These are phyloP conservation scores for Macroramphosus scolopax DNA, from an alignment of 2,797 vertebrate species.

Conservation along the genomic window DNA sequence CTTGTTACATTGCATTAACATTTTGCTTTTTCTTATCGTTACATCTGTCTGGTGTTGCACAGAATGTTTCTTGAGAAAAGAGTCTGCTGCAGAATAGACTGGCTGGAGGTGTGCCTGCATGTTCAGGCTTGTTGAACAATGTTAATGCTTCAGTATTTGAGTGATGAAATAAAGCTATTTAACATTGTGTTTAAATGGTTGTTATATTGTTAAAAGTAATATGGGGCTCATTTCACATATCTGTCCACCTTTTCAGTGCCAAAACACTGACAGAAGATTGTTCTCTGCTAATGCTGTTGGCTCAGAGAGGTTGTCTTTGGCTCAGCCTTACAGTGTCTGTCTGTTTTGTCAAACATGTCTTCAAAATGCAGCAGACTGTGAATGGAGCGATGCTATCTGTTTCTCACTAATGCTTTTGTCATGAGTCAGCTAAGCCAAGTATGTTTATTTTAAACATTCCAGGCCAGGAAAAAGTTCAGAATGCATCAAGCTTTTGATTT, in stretches of 20 bases:
- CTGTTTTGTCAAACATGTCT: conserved; percentile 27
- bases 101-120: conserved; percentile 10
- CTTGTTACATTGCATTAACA: too few relatives aligned
- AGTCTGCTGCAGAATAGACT: conserved; percentile 2
- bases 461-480: background rate
- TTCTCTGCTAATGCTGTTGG: conserved; percentile 11
- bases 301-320: conserved; percentile 14
- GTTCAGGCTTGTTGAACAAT: conserved; percentile 34
- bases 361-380: conserved; percentile 49
- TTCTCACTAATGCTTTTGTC: conserved; percentile 13
- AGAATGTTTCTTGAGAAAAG: background rate
- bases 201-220: background rate
- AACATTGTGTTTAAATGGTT: conserved; percentile 7
- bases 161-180: conserved; percentile 13
- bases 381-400: conserved; percentile 43
- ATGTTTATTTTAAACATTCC: conserved; percentile 23
- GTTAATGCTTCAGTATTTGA: conserved; percentile 17
- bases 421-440: conserved; percentile 29
- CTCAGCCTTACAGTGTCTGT: conserved; percentile 10
- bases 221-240: conserved; percentile 3
- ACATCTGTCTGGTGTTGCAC: conserved; percentile 5
- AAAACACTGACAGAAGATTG: conserved; percentile 10
- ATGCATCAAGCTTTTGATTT: conserved; percentile 25
- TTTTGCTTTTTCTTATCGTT: background rate
- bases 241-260: background rate